Conservation (phyloP, 2,113 vertebrate species). For the Sceloporus undulatus region DNA sequence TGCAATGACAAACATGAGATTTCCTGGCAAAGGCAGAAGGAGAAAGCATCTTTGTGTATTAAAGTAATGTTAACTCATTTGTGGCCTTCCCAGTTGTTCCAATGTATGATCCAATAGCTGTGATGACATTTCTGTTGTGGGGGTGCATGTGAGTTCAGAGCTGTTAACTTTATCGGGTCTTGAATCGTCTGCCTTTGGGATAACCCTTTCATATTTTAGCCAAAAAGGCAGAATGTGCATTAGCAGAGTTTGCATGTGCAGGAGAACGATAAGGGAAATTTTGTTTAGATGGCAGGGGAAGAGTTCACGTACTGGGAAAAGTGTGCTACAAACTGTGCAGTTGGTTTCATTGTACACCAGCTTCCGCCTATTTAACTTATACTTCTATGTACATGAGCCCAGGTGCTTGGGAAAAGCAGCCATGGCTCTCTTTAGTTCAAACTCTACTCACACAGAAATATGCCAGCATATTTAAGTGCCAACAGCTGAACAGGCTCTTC, state of each 20-base stretch:
- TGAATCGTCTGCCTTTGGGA: neutral
- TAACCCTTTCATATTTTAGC: fast-evolving
- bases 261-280: fast-evolving
- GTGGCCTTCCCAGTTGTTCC: fast-evolving
- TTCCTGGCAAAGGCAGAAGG: slow-evolving; percentile 14
- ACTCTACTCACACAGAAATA: neutral
- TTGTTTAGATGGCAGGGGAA: neutral
- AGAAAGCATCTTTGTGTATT: neutral
- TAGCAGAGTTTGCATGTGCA: neutral
- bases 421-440: neutral
- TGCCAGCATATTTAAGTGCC: neutral
- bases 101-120: neutral
- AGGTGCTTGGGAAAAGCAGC: neutral
- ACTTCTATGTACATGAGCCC: neutral
- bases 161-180: fast-evolving
- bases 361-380: fast-evolving
- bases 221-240: neutral
- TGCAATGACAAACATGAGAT: slow-evolving; percentile 11
- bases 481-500: neutral
- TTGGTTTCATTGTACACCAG: neutral
- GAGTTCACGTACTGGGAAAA: neutral
- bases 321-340: neutral
- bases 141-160: neutral
- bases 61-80: neutral
- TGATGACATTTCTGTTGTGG: fast-evolving